Conservation (phyloP, 1,140 invertebrate genomes). For the Drosophila varians region DNA sequence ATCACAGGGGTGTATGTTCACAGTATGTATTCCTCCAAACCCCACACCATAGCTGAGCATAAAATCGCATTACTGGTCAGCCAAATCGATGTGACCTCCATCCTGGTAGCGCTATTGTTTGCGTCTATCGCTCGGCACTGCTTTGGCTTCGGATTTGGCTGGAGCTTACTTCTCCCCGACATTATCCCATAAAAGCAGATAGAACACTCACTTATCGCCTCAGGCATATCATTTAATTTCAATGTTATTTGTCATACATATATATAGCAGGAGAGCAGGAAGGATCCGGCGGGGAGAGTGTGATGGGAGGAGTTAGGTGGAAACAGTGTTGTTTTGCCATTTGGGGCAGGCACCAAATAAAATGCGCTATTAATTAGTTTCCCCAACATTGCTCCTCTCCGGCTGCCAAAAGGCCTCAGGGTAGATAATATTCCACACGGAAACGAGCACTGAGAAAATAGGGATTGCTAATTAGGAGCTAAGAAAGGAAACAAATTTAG, state of each 20-base stretch:
- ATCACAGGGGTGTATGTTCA: conserved; percentile 12
- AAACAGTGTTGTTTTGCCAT: conserved; percentile 21
- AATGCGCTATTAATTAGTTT: conserved; percentile 81
- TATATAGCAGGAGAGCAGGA: not conserved
- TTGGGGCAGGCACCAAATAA: conserved; percentile 65
- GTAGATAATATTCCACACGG: conserved; percentile 59
- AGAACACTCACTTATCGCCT: conserved; percentile 62
- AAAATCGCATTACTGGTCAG: conserved; percentile 49
- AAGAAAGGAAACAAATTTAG: not conserved
- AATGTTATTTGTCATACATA: conserved; percentile 76
- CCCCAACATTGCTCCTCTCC: conserved; percentile 49
- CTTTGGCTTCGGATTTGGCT: conserved; percentile 61
- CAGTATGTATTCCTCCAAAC: not conserved
- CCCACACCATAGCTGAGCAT: not conserved
- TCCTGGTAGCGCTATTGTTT: not conserved
- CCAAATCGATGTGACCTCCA: conserved; percentile 34
- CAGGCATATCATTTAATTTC: conserved; percentile 78
- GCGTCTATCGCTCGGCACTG: conserved; percentile 37
- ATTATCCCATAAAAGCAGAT: conserved; percentile 45
- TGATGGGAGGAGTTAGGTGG: not conserved
- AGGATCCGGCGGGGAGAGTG: not conserved
- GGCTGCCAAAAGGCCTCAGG: conserved; percentile 52
- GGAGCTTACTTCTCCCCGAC: conserved; percentile 26
- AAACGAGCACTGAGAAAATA: conserved; percentile 20
- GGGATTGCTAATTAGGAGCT: not conserved